Conservation (phyloP, 2,797 vertebrate genomes). For the Hydrophis major region DNA sequence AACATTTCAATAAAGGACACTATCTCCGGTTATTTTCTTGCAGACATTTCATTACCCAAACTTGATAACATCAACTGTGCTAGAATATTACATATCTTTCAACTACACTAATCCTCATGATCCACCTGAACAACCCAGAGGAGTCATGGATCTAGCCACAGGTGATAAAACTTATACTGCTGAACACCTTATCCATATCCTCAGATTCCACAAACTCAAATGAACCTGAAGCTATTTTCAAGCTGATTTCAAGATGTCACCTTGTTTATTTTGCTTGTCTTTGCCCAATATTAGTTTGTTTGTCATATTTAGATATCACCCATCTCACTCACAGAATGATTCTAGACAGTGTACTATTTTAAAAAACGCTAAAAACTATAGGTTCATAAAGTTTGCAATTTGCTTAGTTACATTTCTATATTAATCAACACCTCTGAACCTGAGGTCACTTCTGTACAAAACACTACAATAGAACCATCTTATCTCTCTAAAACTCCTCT, state of each 20-base stretch:
- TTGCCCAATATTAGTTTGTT: not conserved
- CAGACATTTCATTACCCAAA: too few relatives aligned
- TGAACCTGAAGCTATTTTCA: not conserved
- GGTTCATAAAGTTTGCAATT: not conserved
- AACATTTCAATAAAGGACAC: too few relatives aligned
- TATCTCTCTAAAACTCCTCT: not conserved
- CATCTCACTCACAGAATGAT: too few relatives aligned
- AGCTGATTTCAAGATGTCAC: not conserved
- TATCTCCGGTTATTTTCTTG: too few relatives aligned
- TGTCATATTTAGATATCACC: too few relatives aligned
- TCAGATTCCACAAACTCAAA: not conserved
- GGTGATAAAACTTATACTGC: not conserved
- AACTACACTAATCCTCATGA: not conserved
- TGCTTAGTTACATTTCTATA: not conserved
- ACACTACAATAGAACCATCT: not conserved
- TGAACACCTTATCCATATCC: not conserved
- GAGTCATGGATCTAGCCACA: not conserved
- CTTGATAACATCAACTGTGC: too few relatives aligned
- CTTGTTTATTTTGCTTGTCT: not conserved
- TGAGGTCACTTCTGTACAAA: not conserved
- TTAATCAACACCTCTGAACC: not conserved
- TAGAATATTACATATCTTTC: not conserved
- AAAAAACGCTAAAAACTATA: not conserved
- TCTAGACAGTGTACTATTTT: too few relatives aligned
- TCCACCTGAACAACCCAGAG: not conserved